Conservation (phyloP, 92 coral and sea anemone genomes). For the Parazoanthus swiftii region DNA sequence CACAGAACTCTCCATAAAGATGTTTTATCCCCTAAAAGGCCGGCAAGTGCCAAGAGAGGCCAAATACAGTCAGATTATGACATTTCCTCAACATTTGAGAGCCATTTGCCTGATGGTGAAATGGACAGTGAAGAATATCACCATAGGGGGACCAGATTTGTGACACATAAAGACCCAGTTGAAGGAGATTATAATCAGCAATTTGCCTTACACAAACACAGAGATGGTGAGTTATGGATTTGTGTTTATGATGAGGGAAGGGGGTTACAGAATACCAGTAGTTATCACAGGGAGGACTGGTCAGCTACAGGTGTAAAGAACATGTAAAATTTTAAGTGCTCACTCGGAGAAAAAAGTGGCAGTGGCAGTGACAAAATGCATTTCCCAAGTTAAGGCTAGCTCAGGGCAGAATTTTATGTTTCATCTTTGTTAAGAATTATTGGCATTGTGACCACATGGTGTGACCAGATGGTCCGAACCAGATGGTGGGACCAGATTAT, state of each 20-base stretch:
- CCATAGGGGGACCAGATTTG: slow-evolving; percentile 21
- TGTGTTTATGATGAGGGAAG: neutral
- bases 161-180: neutral
- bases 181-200: slow-evolving; percentile 1
- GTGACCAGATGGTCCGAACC: too few species aligned
- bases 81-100: slow-evolving; percentile 60
- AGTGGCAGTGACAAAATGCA: too few species aligned
- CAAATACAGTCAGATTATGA: slow-evolving; percentile 43
- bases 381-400: too few species aligned
- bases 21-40: slow-evolving; percentile 55
- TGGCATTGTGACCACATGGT: too few species aligned
- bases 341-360: too few species aligned
- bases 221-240: slow-evolving; percentile 12
- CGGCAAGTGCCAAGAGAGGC: slow-evolving; percentile 52
- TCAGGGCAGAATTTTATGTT: too few species aligned
- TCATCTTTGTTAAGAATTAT: too few species aligned
- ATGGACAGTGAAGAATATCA: slow-evolving; percentile 20
- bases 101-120: slow-evolving; percentile 54
- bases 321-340: too few species aligned
- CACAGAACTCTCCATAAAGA: neutral
- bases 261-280: too few species aligned
- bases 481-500: too few species aligned
- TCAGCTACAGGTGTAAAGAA: too few species aligned
- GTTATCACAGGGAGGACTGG: too few species aligned
- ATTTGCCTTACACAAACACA: neutral